Conservation (phyloP, 2,797 vertebrate species). For the Antrozous pallidus region DNA sequence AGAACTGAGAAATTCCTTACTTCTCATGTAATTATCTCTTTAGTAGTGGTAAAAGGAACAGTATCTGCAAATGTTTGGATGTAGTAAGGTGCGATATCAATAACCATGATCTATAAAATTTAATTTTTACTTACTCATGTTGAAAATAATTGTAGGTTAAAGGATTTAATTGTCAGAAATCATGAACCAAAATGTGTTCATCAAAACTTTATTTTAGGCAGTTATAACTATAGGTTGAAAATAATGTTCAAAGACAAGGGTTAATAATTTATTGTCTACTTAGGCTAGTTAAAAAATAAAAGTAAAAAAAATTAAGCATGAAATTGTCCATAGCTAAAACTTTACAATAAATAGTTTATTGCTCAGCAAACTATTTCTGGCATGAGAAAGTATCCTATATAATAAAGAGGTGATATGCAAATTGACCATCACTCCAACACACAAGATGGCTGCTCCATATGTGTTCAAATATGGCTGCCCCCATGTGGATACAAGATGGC, state of each 20-base stretch:
- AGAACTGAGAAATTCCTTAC: not conserved
- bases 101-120: not conserved
- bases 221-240: not conserved
- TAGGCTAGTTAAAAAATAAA: constrained; percentile 18
- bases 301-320: not conserved
- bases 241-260: not conserved
- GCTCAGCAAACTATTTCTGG: not conserved
- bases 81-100: not conserved
- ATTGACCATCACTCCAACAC: too few relatives aligned
- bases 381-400: not conserved
- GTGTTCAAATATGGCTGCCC: too few relatives aligned
- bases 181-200: not conserved
- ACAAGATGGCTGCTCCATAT: too few relatives aligned
- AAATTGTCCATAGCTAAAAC: not conserved
- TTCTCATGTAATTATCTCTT: not conserved
- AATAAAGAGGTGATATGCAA: too few relatives aligned
- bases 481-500: too few relatives aligned
- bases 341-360: not conserved
- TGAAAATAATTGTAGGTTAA: constrained; percentile 14
- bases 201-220: not conserved
- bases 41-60: not conserved
- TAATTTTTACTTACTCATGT: not conserved
- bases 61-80: not conserved
- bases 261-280: not conserved
- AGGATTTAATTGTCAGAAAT: not conserved